Evolutionary conservation across 2,113 vertebrate species (phyloP).

Genomic region (Mola mola): DNA sequence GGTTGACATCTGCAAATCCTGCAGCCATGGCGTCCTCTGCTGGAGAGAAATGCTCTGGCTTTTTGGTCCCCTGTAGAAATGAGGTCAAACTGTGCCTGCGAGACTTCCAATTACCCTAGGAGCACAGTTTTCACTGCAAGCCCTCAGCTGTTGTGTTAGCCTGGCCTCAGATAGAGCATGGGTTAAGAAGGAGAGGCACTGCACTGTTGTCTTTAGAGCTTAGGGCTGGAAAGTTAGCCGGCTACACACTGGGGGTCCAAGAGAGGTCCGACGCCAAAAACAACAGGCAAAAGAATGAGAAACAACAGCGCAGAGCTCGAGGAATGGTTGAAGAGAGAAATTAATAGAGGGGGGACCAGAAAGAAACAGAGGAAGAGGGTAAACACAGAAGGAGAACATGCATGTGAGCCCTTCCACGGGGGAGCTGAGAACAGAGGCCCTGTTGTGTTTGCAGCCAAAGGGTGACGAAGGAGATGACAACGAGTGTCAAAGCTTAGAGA

Average conservation of each 20-base stretch:
- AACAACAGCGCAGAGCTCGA: constrained; percentile 53
- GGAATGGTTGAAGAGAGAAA: constrained; percentile 42
- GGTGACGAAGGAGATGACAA: constrained; percentile 18
- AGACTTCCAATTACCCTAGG: constrained; percentile 41
- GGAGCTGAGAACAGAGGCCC: constrained; percentile 55
- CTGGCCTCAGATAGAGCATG: constrained; percentile 21
- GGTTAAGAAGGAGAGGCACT: constrained; percentile 9
- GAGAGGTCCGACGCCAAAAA: constrained; percentile 55
- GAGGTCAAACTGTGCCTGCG: constrained; percentile 35
- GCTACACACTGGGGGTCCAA: constrained; percentile 41
- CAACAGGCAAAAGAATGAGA: constrained; percentile 71
- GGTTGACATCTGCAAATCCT: too few relatives aligned
- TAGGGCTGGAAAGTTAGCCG: constrained; percentile 37
- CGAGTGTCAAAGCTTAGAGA: constrained; percentile 20
- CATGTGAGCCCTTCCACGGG: constrained; percentile 22
- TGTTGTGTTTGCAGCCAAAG: constrained; percentile 49
- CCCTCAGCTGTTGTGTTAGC: constrained; percentile 47
- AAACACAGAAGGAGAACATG: not conserved
- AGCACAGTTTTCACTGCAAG: constrained; percentile 22
- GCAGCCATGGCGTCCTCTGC: constrained; percentile 57
- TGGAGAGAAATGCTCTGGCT: constrained; percentile 5
- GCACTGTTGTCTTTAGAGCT: constrained; percentile 59
- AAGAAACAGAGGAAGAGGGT: not conserved
- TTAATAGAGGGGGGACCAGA: constrained; percentile 25
- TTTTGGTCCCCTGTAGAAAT: constrained; percentile 13